These are phyloP conservation scores for Callipepla californica DNA, from an alignment of 2,113 vertebrate genomes.

Conservation along the genomic window DNA sequence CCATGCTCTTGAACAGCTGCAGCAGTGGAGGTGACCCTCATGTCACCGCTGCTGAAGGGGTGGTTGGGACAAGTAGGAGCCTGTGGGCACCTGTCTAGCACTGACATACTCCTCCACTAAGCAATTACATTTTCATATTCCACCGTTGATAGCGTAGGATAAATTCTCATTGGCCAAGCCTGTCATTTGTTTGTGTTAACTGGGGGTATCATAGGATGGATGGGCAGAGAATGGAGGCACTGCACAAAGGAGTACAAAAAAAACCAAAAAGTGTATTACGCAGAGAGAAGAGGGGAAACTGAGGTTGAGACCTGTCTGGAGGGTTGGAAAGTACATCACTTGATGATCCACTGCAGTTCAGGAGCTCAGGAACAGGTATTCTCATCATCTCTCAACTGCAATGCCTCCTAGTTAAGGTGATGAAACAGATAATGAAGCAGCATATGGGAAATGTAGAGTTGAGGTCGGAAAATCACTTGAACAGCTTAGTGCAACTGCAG, in stretches of 20 bases:
- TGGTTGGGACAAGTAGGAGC: background rate
- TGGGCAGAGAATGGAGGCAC: background rate
- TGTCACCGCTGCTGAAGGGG: too few relatives aligned
- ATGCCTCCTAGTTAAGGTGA: background rate
- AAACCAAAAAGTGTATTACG: background rate
- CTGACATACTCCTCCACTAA: background rate
- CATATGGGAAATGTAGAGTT: background rate
- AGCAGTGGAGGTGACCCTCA: too few relatives aligned
- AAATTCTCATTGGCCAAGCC: background rate
- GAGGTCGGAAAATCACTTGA: background rate
- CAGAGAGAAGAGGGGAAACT: background rate
- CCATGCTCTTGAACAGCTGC: too few relatives aligned
- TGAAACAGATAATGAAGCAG: background rate
- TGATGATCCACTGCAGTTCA: background rate
- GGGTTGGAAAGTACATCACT: background rate
- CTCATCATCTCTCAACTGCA: background rate
- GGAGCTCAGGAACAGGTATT: background rate
- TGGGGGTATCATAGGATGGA: background rate
- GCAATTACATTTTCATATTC: background rate
- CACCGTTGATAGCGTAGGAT: background rate
- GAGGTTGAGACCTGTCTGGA: background rate
- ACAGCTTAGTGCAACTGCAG: background rate
- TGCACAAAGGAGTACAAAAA: background rate
- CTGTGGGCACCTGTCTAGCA: accelerated
- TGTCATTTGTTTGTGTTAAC: background rate